These are phyloP conservation scores for Oostethus manadensis DNA, from an alignment of 2,113 vertebrate species.

Conservation along the genomic window DNA sequence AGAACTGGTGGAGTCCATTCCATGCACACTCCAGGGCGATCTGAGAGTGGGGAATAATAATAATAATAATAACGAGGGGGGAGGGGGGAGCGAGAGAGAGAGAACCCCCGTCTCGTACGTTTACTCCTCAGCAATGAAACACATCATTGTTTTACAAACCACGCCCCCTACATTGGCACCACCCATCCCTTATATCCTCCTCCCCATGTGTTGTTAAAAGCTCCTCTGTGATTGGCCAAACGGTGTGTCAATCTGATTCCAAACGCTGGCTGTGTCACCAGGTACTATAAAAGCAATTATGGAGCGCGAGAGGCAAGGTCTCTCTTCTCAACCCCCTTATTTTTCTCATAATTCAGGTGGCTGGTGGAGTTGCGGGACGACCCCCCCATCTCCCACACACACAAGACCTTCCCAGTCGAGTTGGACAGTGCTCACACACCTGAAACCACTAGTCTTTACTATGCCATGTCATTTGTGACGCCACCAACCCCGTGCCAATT, in stretches of 20 bases:
- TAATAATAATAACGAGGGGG: neutral
- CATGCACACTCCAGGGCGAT: constrained; percentile 78
- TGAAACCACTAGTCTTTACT: no score
- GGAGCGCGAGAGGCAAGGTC: constrained; percentile 72
- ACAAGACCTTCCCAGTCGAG: no score
- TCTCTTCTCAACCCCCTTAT: constrained; percentile 63
- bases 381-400: constrained; percentile 40
- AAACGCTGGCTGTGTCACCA: constrained; percentile 76
- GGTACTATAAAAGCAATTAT: constrained; percentile 88
- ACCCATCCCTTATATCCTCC: constrained; percentile 35
- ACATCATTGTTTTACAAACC: constrained; percentile 81
- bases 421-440: constrained; percentile 50
- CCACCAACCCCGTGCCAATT: no score
- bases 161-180: constrained; percentile 57
- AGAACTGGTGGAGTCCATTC: constrained; percentile 80
- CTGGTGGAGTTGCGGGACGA: constrained; percentile 71
- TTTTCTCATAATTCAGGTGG: constrained; percentile 69
- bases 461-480: no score
- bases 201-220: constrained; percentile 9
- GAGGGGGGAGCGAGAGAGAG: constrained; percentile 25
- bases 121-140: constrained; percentile 83
- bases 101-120: constrained; percentile 75
- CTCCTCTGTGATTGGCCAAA: constrained; percentile 62
- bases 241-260: constrained; percentile 67
- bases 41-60: constrained; percentile 51